Evolutionary conservation across 2,888 invertebrate genomes (phyloP).

Genomic region (Amaurobius ferox): DNA sequence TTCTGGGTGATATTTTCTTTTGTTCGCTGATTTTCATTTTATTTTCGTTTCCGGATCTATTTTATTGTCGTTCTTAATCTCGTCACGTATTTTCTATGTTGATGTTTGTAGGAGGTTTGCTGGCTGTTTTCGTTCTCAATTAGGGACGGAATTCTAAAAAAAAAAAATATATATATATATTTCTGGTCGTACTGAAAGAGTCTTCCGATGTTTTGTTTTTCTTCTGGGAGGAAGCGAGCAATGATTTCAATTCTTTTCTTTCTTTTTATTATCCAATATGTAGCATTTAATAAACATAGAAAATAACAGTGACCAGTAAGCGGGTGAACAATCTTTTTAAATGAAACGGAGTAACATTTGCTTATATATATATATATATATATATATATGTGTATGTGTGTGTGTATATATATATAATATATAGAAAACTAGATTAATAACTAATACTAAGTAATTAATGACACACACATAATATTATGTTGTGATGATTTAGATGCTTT

Average conservation of each 20-base stretch:
- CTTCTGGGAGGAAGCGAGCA: not conserved
- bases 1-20: not conserved
- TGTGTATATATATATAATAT: no score
- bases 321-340: no score
- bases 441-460: no score
- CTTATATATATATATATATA: no score
- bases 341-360: no score
- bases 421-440: no score
- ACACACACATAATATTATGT: no score
- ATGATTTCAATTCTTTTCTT: not conserved
- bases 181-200: not conserved
- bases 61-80: conserved; percentile 62
- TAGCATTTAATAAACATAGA: not conserved
- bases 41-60: conserved; percentile 27
- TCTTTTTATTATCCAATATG: not conserved
- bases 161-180: not conserved
- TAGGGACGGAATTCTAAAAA: not conserved
- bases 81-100: conserved; percentile 43
- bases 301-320: no score
- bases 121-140: conserved; percentile 6
- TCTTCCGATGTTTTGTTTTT: not conserved
- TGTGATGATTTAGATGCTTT: no score
- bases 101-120: conserved; percentile 1
- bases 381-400: no score
- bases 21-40: conserved; percentile 46